These are phyloP conservation scores for Merodon equestris DNA, from an alignment of 2,888 invertebrate genomes.

Conservation along the genomic window DNA sequence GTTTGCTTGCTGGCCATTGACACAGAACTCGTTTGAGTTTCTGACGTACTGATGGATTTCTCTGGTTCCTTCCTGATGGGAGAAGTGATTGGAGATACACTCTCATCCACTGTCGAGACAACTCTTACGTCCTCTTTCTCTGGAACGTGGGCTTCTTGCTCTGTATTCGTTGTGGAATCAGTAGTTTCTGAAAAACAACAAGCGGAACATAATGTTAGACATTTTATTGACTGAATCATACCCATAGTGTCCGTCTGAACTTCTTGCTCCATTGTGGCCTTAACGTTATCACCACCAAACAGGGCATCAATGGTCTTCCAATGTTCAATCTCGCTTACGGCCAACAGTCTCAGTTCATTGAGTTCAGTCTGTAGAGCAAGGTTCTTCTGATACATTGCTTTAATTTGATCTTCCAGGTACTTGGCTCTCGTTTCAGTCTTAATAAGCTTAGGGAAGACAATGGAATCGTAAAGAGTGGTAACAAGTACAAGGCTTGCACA, in stretches of 20 bases:
- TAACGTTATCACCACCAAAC: constrained; percentile 68
- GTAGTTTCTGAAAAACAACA: constrained; percentile 17
- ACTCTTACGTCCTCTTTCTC: constrained; percentile 72
- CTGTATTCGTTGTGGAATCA: constrained; percentile 74
- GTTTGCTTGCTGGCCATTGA: constrained; percentile 47
- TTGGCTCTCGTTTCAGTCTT: constrained; percentile 76
- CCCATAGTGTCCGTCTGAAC: constrained; percentile 58
- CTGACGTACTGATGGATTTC: constrained; percentile 6
- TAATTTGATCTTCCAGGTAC: constrained; percentile 74
- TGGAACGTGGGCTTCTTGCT: constrained; percentile 45
- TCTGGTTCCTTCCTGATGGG: constrained; percentile 65
- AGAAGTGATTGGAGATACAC: constrained; percentile 74
- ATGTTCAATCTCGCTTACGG: constrained; percentile 75
- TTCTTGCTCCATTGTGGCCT: constrained; percentile 27
- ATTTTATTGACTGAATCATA: too few relatives aligned
- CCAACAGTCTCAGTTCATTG: constrained; percentile 72
- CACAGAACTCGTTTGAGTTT: constrained; percentile 34
- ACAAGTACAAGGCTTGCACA: neutral
- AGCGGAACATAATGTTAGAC: too few relatives aligned
- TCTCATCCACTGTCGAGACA: constrained; percentile 73
- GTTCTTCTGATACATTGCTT: constrained; percentile 71
- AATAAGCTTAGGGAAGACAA: constrained; percentile 71
- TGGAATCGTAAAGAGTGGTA: too few relatives aligned
- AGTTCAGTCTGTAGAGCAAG: constrained; percentile 73
- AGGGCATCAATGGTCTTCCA: constrained; percentile 77